Percentiles rank a stretch among this genome's conserved stretches.
These are phyloP conservation scores for Phalanger gymnotis DNA, from an alignment of 2,797 vertebrate genomes.

Conservation along the genomic window DNA sequence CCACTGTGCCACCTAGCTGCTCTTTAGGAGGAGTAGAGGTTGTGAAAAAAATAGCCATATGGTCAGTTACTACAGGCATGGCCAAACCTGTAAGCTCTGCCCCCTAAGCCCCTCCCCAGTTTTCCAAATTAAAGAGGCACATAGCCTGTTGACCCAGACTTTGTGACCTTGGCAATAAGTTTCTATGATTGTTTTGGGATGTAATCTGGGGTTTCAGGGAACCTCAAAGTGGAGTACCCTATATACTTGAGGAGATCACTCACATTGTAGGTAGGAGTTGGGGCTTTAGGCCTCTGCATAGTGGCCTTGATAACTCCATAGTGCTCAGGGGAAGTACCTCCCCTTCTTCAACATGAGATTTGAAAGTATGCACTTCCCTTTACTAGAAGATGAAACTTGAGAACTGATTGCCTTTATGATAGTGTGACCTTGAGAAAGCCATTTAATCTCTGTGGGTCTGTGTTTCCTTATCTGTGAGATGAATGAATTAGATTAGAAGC, in stretches of 20 bases:
- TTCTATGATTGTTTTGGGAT: neutral
- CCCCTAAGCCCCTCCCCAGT: too few relatives aligned
- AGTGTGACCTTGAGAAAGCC: neutral
- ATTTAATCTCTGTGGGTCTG: neutral
- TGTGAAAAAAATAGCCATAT: neutral
- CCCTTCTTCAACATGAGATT: neutral
- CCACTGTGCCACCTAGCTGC: too few relatives aligned
- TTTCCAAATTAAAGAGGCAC: neutral
- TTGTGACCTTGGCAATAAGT: neutral
- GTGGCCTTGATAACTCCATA: neutral
- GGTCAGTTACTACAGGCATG: neutral
- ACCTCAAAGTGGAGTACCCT: neutral
- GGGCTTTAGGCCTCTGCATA: neutral
- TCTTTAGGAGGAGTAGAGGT: too few relatives aligned
- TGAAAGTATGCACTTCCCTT: neutral
- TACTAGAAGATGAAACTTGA: neutral
- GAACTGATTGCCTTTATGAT: neutral
- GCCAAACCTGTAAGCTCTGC: neutral
- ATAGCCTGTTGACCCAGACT: neutral
- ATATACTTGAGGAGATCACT: neutral
- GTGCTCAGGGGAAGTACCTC: neutral
- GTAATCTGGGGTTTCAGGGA: neutral
- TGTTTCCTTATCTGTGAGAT: neutral
- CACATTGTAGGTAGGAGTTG: neutral
- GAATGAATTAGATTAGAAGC: neutral